phyloP scores from a whole-genome alignment of 2,797 vertebrate species.

The Malacoraja senta region DNA sequence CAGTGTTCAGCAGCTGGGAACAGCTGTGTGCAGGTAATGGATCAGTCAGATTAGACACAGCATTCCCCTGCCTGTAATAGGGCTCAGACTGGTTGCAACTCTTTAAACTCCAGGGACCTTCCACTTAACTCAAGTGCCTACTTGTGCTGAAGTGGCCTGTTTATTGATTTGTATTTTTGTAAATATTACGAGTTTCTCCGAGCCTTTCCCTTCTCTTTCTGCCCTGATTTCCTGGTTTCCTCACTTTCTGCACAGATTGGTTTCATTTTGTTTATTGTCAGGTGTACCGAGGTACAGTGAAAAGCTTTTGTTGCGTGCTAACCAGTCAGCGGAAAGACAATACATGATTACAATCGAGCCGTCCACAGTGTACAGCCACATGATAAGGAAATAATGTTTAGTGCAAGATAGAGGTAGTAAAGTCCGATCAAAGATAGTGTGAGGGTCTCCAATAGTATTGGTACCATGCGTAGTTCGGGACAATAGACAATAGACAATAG shows the following conservation, averaged over 20 bases:
- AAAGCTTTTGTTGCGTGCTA: no score
- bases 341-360: no score
- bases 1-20: conserved; percentile 27
- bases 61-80: conserved; percentile 3
- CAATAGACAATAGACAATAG: no score
- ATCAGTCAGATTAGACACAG: conserved; percentile 17
- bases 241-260: neutral
- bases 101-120: conserved; percentile 28
- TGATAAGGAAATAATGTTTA: no score
- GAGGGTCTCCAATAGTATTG: no score
- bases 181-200: neutral
- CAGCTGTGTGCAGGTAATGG: conserved; percentile 34
- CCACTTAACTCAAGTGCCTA: conserved; percentile 29
- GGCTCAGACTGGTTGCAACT: conserved; percentile 9
- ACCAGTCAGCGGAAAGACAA: no score
- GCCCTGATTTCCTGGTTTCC: neutral
- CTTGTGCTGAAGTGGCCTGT: conserved; percentile 19
- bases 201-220: neutral
- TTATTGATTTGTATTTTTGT: conserved; percentile 36
- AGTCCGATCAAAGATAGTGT: no score
- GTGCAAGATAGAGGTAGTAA: no score
- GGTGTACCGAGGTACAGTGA: no score
- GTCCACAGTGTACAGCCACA: no score
- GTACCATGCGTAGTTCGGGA: no score
- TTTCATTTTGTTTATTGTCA: no score